Base-by-base conservation (phyloP, 2,888 invertebrate genomes). In the Eupeodes luniger region DNA sequence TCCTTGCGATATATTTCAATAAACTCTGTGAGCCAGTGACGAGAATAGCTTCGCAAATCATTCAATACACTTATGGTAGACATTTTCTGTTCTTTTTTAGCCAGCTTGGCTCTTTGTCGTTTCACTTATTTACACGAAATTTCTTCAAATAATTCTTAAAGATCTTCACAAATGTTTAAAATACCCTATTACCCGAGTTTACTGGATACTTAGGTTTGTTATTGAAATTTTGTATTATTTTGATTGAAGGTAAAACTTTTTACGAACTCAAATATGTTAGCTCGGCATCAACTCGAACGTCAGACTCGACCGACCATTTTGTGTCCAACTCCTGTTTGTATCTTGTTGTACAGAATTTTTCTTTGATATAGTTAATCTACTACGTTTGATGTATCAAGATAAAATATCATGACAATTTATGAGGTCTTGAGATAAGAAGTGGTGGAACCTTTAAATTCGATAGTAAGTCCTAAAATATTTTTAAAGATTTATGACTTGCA, bases 1-100 rank as follows among this genome's bases (percentile, higher is more conserved):
- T 93, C 93, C 72, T 89, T 91, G 80, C 93, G 93, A 88, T 93
- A 93, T 36, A 92, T 91, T 49, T 93, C 93, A 70, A 93, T 93
- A 70, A 93, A 93, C 84, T 93, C 93, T 1, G 92, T 92, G 9
- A 93, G 90, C 93, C 93, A 93, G 78, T 93, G 92, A 14, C 93
- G 92, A 34, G 93, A 93, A 88, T 93, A 93, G 7, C 92, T 92
- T 14, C 93, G 90, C 86, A 93, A 89, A 89, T 93, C 93, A 61
- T 91, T 92, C 59, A 92, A 85, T 78, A 91, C 91, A 70, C 91
- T 91, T 49, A 91, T 90, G 89, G 91, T 91, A 82, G 90, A 90
- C 89, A 90, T 89, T 72, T 10, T 70, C 2, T 1, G 44, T 57
- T 67, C 19, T 40, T 19, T 27, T 74, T 75, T 61, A 44, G 10